Base-by-base conservation (phyloP, 2,888 invertebrate species). In the Drosophila mimica region DNA sequence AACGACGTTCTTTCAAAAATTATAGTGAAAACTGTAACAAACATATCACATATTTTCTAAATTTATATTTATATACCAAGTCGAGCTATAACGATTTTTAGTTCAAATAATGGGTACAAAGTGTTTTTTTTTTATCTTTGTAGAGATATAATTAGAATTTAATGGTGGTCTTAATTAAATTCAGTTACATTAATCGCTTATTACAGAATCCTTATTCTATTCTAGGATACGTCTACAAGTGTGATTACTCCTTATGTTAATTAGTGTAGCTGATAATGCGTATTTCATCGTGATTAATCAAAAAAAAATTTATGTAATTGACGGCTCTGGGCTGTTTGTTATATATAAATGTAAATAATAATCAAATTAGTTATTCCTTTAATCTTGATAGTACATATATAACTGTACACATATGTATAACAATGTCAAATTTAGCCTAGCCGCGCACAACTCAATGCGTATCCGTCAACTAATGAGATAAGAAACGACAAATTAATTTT, bases 231-330 rank as follows among this genome's bases (percentile, higher is more conserved):
- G 25, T 25, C 25, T 25, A 25, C 25, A 25, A 25, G 25, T 2
- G 31, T 3, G 6, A 28, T 25, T 28, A 15, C 11, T 48, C 1
- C 20, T 4, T 9, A 17, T 49, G 8, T 15, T 28, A 49, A 7
- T 13, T 48, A 48, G 30, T 51, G 51, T 31, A n/a, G 5, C 20
- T 8, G 8, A 34, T n/a, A 36, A 13, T 49, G 34, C 28, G 15
- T 0, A 31, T 17, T 31, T 61, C 60, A 61, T 52, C 52, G 52
- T 52, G 59, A 3, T 49, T 0, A n/a, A 20, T 17, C 52, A 30
- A 60, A 60, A 38, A 15, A 17, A n/a, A 13, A 25, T 25, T 2
- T 7, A 13, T 20, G 7, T 20, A 25, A 20, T 17, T 36, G 9
- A 20, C 3, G 13, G 5, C 20, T 43, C 15, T n/a, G 15, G 20